Conservation (phyloP, 2,888 invertebrate genomes). For the Thymelicus sylvestris region DNA sequence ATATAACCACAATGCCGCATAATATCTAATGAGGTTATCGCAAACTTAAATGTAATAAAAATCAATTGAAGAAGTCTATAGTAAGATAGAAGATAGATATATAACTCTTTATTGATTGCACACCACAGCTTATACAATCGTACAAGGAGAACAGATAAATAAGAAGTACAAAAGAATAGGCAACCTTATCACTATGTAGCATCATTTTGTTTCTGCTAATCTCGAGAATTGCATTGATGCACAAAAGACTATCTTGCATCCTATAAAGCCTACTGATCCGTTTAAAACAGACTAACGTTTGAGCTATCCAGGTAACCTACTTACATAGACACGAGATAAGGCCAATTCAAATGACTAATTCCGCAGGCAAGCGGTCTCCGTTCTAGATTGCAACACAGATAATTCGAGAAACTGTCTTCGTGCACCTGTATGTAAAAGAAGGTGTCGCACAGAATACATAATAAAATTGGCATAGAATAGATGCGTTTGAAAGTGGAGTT, state of each 20-base stretch:
- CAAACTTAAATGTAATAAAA: no score
- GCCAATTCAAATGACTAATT: slow-evolving; percentile 28
- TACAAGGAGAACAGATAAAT: no score
- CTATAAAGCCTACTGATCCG: neutral
- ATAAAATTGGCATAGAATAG: neutral
- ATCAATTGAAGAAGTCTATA: no score
- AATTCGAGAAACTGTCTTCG: neutral
- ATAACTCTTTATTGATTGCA: no score
- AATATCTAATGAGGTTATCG: no score
- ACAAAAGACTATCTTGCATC: neutral
- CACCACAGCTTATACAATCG: no score
- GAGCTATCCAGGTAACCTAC: slow-evolving; percentile 24
- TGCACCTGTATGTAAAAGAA: neutral
- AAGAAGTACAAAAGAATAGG: no score
- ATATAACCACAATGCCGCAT: no score
- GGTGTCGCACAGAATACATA: neutral
- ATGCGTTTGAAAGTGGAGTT: neutral
- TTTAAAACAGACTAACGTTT: neutral
- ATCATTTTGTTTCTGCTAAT: no score
- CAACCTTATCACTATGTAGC: no score
- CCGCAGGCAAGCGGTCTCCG: slow-evolving; percentile 7
- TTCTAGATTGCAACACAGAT: slow-evolving; percentile 11
- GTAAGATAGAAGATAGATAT: no score
- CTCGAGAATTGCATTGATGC: no score
- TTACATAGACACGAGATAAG: slow-evolving; percentile 26